phyloP scores from a whole-genome alignment of 2,888 invertebrate species.

The Danaus chrysippus region DNA sequence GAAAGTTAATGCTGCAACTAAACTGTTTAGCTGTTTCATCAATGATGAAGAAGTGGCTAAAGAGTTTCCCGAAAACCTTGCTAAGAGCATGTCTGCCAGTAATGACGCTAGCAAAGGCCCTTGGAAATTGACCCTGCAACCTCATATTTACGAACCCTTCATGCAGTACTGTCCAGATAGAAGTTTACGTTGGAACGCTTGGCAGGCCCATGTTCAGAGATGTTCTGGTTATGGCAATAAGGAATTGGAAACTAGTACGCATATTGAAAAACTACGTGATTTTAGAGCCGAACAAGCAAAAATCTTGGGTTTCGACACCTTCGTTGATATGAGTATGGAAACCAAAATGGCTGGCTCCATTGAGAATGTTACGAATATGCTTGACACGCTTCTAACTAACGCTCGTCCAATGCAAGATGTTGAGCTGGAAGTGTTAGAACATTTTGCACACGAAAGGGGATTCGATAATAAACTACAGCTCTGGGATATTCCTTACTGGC shows the following conservation, averaged over 20 bases:
- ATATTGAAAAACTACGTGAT: constrained; percentile 87
- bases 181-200: constrained; percentile 88
- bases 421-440: constrained; percentile 84
- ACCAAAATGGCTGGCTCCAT: constrained; percentile 94
- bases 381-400: constrained; percentile 82
- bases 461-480: constrained; percentile 83
- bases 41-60: constrained; percentile 82
- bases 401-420: constrained; percentile 87
- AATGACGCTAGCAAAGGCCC: constrained; percentile 84
- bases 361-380: constrained; percentile 84
- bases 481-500: constrained; percentile 95
- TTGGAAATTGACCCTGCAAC: constrained; percentile 89
- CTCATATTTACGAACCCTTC: constrained; percentile 85
- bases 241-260: constrained; percentile 83
- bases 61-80: constrained; percentile 85
- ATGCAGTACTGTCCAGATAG: constrained; percentile 92
- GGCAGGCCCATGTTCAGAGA: constrained; percentile 87
- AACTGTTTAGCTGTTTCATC: constrained; percentile 83
- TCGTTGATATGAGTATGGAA: constrained; percentile 93
- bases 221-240: constrained; percentile 83
- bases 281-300: constrained; percentile 85
- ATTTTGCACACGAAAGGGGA: constrained; percentile 86
- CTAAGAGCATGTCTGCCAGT: constrained; percentile 83
- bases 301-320: constrained; percentile 87
- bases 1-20: constrained; percentile 82